These are phyloP conservation scores for Narcine bancroftii DNA, from an alignment of 2,113 vertebrate genomes.

Conservation along the genomic window DNA sequence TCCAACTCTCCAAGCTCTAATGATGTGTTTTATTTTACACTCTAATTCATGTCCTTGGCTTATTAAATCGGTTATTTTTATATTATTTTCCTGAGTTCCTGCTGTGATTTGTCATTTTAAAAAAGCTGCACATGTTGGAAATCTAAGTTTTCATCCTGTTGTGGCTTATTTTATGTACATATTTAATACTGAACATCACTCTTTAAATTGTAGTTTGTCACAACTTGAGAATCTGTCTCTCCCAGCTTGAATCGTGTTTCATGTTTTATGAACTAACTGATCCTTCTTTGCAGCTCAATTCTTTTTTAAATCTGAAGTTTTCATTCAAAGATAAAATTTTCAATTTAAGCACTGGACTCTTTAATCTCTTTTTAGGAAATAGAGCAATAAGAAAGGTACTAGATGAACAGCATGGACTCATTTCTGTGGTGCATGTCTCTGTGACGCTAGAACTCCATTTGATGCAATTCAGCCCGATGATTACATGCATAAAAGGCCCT, in stretches of 20 bases:
- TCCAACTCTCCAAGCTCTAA: background rate
- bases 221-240: background rate
- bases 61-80: background rate
- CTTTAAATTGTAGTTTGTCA: background rate
- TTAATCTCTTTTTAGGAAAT: background rate
- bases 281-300: background rate
- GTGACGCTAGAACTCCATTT: too few species aligned
- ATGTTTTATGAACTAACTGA: background rate
- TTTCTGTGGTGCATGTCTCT: too few species aligned
- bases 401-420: too few species aligned
- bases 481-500: background rate
- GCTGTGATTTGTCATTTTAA: background rate
- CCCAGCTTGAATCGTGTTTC: background rate
- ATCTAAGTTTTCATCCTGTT: too few species aligned
- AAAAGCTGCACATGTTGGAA: too few species aligned
- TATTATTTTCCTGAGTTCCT: background rate
- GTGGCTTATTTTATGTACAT: background rate
- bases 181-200: background rate
- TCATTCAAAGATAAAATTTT: background rate
- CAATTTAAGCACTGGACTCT: background rate
- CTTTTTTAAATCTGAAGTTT: background rate
- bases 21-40: background rate
- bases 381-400: too few species aligned
- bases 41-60: background rate
- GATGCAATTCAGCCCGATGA: background rate